Percentiles rank a stretch among this genome's conserved stretches.
Conservation (phyloP, 2,113 vertebrate species). For the Pionites leucogaster region DNA sequence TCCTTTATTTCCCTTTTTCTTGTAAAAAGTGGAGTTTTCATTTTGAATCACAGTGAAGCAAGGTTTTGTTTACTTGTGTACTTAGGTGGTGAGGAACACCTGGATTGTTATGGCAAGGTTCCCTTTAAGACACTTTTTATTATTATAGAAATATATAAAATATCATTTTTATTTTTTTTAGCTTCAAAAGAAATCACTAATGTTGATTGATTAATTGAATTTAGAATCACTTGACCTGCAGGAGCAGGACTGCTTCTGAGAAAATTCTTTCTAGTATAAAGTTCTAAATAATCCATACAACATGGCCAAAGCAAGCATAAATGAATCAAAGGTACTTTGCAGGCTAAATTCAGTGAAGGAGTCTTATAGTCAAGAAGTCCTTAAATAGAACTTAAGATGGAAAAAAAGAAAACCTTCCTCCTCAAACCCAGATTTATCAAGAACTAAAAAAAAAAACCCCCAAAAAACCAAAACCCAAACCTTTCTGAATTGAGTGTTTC, state of each 20-base stretch:
- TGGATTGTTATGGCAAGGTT: not conserved
- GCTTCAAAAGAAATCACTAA: conserved; percentile 15
- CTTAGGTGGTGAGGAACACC: not conserved
- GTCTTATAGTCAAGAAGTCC: not conserved
- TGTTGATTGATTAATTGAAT: not conserved
- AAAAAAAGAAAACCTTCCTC: not conserved
- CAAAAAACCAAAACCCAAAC: not conserved
- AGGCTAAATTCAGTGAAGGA: not conserved
- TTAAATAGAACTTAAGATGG: not conserved
- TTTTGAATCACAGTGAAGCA: not conserved
- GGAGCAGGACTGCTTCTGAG: not conserved
- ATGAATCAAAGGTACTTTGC: not conserved
- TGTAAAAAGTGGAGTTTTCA: not conserved
- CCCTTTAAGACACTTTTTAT: not conserved
- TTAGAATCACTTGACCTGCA: not conserved
- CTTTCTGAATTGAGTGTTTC: not conserved
- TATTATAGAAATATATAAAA: not conserved
- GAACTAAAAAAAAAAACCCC: not conserved
- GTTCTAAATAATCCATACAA: not conserved
- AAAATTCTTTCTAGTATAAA: not conserved
- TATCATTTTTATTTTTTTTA: not conserved
- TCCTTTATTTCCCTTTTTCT: not conserved
- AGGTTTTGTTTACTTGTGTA: not conserved
- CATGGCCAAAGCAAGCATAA: not conserved
- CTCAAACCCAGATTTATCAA: not conserved